Evolutionary conservation across 2,113 vertebrate species (phyloP).

Genomic region (Macrotis lagotis): DNA sequence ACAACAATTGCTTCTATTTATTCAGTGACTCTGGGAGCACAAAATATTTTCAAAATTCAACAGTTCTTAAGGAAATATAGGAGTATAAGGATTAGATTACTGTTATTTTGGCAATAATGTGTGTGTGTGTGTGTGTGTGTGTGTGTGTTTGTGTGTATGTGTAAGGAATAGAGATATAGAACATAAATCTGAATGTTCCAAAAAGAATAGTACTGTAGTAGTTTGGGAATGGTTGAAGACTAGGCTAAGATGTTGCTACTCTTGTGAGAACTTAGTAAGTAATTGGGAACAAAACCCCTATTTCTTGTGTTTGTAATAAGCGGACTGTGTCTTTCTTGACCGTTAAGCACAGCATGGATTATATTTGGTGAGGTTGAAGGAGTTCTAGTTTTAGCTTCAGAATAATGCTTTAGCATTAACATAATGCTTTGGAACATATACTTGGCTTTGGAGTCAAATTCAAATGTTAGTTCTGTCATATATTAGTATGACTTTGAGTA

Average conservation of each 20-base stretch:
- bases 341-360: constrained; percentile 36
- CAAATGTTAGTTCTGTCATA: neutral
- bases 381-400: neutral
- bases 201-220: neutral
- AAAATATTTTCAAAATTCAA: neutral
- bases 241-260: neutral
- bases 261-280: constrained; percentile 14
- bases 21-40: constrained; percentile 12
- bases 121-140: neutral
- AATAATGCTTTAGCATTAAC: too few relatives aligned
- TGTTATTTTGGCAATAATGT: constrained; percentile 22
- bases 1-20: constrained; percentile 26
- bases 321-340: constrained; percentile 3
- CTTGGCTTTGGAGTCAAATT: neutral
- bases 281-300: neutral
- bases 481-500: neutral
- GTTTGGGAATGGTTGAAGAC: neutral
- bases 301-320: neutral
- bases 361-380: constrained; percentile 28
- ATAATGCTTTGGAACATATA: neutral
- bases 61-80: neutral
- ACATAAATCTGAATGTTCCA: neutral
- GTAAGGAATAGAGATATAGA: neutral
- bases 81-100: neutral
- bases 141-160: too few relatives aligned